Percentiles rank a stretch among this genome's conserved stretches.
Evolutionary conservation across 2,113 vertebrate genomes (phyloP).

Genomic region (Chionis minor): DNA sequence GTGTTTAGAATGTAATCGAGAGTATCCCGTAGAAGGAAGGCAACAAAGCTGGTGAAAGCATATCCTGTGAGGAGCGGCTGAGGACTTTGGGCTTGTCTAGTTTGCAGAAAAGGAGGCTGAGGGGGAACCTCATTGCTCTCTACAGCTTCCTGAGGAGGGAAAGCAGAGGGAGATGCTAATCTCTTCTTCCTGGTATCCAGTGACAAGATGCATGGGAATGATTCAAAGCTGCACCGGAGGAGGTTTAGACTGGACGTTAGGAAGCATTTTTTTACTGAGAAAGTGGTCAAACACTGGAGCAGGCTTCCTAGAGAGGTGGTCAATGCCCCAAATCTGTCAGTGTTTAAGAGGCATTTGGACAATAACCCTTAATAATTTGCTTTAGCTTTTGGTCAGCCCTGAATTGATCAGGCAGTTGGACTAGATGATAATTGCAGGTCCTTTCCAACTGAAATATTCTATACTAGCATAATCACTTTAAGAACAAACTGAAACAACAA

Average conservation of each 20-base stretch:
- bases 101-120: neutral
- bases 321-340: neutral
- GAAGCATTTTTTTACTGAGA: neutral
- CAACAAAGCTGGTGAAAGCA: neutral
- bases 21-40: neutral
- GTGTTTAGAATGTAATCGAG: neutral
- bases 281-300: neutral
- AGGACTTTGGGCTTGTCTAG: neutral
- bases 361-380: neutral
- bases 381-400: neutral
- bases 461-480: neutral
- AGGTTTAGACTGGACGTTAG: neutral
- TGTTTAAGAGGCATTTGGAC: neutral
- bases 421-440: neutral
- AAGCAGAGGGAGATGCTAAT: neutral
- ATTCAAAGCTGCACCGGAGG: neutral
- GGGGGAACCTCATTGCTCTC: rapidly evolving
- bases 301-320: neutral
- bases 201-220: rapidly evolving
- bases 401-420: neutral
- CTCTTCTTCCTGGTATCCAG: neutral
- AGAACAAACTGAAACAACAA: neutral
- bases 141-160: neutral
- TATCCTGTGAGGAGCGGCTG: rapidly evolving
- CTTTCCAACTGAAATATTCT: neutral